These are phyloP conservation scores for Philaenus spumarius DNA, from an alignment of 1,140 invertebrate species.

Conservation along the genomic window DNA sequence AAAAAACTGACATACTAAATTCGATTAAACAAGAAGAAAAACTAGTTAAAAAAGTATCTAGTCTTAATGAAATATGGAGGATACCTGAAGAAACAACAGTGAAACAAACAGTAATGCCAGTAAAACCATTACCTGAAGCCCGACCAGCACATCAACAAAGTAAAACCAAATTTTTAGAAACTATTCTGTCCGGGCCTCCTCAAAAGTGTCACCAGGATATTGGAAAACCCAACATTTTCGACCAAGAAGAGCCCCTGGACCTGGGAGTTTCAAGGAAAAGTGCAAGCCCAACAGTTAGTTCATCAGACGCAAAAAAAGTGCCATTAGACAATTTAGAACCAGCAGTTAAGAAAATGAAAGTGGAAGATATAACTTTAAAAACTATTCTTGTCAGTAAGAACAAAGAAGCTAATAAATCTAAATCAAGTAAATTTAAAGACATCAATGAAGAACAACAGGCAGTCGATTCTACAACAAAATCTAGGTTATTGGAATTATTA, in stretches of 20 bases:
- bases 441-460: constrained; percentile 22
- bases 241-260: constrained; percentile 58
- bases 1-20: background rate
- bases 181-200: constrained; percentile 23
- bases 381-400: constrained; percentile 30
- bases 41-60: constrained; percentile 2
- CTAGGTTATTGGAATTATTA: constrained; percentile 38
- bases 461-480: constrained; percentile 19
- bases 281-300: constrained; percentile 20
- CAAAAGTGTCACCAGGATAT: constrained; percentile 13
- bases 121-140: background rate
- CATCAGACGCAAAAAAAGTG: constrained; percentile 42
- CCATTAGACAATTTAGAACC: constrained; percentile 28
- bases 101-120: background rate
- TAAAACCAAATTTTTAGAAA: constrained; percentile 25
- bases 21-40: background rate
- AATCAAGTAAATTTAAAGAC: constrained; percentile 16
- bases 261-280: constrained; percentile 46
- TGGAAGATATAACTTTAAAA: constrained; percentile 43
- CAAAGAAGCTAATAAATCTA: background rate
- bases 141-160: constrained; percentile 13
- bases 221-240: constrained; percentile 31
- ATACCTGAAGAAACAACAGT: constrained; percentile 24
- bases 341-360: constrained; percentile 31
- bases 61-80: constrained; percentile 19